Evolutionary conservation across 2,797 vertebrate species (phyloP).

Genomic region (Enteromius radiatus): DNA sequence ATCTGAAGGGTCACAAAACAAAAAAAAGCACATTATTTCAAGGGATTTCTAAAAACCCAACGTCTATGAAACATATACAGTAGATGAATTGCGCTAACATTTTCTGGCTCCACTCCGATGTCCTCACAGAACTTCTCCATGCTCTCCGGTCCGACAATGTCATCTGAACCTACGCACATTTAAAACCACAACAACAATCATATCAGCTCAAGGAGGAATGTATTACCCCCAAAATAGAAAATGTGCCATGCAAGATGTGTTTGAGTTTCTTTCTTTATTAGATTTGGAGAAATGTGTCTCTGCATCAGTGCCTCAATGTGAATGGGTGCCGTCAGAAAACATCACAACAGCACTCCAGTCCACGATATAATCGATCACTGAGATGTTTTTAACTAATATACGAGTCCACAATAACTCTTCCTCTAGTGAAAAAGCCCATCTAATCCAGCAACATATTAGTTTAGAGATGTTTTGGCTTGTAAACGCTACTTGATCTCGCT

Average conservation of each 20-base stretch:
- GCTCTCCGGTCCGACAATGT: slow-evolving; percentile 88
- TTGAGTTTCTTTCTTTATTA: neutral
- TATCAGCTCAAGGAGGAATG: neutral
- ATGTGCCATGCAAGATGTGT: neutral
- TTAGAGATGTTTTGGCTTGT: neutral
- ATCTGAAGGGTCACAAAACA: slow-evolving; percentile 77
- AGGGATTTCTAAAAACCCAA: neutral
- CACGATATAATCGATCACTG: neutral
- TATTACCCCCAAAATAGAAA: neutral
- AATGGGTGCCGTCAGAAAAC: neutral
- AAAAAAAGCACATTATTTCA: neutral
- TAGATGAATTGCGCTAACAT: slow-evolving; percentile 73
- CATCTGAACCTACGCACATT: slow-evolving; percentile 81
- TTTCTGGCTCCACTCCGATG: slow-evolving; percentile 90
- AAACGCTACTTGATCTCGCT: neutral
- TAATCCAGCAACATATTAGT: neutral
- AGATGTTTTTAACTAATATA: no score
- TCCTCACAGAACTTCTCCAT: slow-evolving; percentile 95
- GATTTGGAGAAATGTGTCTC: neutral
- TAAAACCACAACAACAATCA: neutral
- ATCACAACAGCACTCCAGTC: neutral
- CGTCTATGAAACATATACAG: no score
- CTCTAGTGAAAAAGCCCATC: neutral
- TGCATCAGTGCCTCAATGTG: neutral
- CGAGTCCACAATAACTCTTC: neutral